Conservation (phyloP, 92 coral and sea anemone genomes). For the Pocillopora meandrina region DNA sequence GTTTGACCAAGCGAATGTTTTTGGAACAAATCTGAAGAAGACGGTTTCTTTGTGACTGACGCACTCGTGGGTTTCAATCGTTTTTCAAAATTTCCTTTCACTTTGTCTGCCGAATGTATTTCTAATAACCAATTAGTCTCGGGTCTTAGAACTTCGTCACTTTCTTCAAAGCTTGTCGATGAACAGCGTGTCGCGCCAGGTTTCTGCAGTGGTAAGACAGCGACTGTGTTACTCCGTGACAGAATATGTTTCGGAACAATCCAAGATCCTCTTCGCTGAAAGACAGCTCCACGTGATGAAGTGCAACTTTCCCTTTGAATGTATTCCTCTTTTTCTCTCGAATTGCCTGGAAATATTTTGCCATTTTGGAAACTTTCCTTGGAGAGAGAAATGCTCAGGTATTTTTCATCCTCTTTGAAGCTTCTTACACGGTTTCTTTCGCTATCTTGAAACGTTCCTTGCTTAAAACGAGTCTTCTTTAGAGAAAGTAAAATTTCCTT, state of each 20-base stretch:
- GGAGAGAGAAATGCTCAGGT: no score
- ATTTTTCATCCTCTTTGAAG: background rate
- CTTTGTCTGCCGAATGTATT: background rate
- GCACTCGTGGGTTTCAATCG: conserved; percentile 14
- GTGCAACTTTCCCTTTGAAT: background rate
- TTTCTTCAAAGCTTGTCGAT: background rate
- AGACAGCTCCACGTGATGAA: background rate
- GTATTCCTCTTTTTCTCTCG: background rate
- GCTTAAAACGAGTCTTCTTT: background rate
- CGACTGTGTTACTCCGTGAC: conserved; percentile 14
- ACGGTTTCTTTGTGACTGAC: background rate
- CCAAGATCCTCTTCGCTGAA: conserved; percentile 2
- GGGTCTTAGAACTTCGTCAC: background rate
- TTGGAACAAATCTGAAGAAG: background rate
- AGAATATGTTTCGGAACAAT: conserved; percentile 7
- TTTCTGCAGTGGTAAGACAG: conserved; percentile 7
- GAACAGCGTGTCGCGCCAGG: background rate
- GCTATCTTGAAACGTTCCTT: background rate
- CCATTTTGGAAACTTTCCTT: background rate
- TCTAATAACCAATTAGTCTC: background rate
- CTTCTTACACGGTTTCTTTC: background rate
- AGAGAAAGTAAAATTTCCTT: conserved; percentile 22
- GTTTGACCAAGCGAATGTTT: background rate
- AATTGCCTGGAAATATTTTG: background rate
- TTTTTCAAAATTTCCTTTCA: background rate